Evolutionary conservation across 1,140 invertebrate species (phyloP), one percentile per base, ranked within the genome.

Genomic region (Leptopilina clavipes): DNA sequence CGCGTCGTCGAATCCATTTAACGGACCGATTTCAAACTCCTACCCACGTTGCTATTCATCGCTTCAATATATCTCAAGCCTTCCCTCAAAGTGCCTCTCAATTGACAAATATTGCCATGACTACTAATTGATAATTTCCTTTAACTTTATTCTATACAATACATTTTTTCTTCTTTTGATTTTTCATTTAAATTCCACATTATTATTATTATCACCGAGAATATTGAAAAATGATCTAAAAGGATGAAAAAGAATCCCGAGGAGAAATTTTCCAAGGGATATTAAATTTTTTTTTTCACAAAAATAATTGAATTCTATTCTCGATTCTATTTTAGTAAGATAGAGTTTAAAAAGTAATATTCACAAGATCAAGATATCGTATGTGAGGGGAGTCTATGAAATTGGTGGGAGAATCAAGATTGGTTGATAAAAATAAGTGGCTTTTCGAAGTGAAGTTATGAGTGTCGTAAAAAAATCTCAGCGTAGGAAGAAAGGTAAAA

Each of bases 1-100:
- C 73, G 80, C 81, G 82, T 81, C 82, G 77, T 77, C 79, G 83
- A 83, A 85, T 86, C 82, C 82, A 82, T 87, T 88, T 85, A 86
- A 84, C 75, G 80, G 79, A 79, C 74, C 72, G 74, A 81, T 82
- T 82, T 83, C 79, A 72, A 79, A 71, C 79, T 76, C 54, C 56
- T 70, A 52, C 77, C 37, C 10, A 70, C 76, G 78, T 79, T 79
- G 81, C 83, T 80, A 82, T 81, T 82, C 82, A 82, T 76, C 76
- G 76, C 77, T 52, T 79, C 73, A 77, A 77, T 80, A 76, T 81
- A 81, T 80, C 80, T 72, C 75, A 76, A 75, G 76, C 75, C 78
- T 77, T 31, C 59, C 25, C 25, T 65, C 22, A 65, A 25, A 65
- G 56, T 31, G n/a, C 25, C 56, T 14, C 11, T 65, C 56, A 31